Evolutionary conservation across 30 jellyfish, hydroid and myxozoan species (phyloP), one percentile per base, ranked within the genome.

Genomic region (Hydractinia echinata): DNA sequence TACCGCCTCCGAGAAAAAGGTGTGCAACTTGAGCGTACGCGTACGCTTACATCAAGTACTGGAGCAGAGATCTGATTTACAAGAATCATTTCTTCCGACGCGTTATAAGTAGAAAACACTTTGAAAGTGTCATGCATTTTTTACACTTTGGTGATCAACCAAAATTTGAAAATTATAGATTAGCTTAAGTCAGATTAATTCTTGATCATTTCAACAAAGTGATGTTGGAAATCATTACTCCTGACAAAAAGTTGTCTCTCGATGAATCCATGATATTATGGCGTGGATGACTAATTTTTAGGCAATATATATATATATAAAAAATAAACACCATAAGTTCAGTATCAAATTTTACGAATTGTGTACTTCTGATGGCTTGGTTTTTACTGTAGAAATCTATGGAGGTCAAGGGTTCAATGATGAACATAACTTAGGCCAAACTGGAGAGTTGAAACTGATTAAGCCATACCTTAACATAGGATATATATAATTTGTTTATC

Each of bases 401-500:
- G 15, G 69, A 3, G 69, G 69, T 16, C 69, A 58, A 58, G 18
- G 19, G 18, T 11, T 58, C 69, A 58, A 58, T 3, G 69, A 58
- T 58, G 69, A 58, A 58, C 44, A 58, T 58, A 58, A 58, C 19
- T 16, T 58, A 13, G 19, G 69, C 19, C 69, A 58, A 1, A 58
- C 69, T 58, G 69, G 69, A 58, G 69, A 0, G 15, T 58, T 58
- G 69, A 58, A 58, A 58, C 69, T 58, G 18, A 58, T 58, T 13
- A 58, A 58, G 19, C 15, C 15, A 58, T 58, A 56, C 68, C 68
- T 56, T 56, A 16, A 58, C 19, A 58, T 11, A 58, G 87, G 87
- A 20, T 10, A 30, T 30, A 30, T n/a, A 79, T 53, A 4, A 50
- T 54, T 64, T 79, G 44, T 60, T 19, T 69, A 79, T 44, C 39